Evolutionary conservation across 2,113 vertebrate species (phyloP).

Genomic region (Rhombomys opimus): DNA sequence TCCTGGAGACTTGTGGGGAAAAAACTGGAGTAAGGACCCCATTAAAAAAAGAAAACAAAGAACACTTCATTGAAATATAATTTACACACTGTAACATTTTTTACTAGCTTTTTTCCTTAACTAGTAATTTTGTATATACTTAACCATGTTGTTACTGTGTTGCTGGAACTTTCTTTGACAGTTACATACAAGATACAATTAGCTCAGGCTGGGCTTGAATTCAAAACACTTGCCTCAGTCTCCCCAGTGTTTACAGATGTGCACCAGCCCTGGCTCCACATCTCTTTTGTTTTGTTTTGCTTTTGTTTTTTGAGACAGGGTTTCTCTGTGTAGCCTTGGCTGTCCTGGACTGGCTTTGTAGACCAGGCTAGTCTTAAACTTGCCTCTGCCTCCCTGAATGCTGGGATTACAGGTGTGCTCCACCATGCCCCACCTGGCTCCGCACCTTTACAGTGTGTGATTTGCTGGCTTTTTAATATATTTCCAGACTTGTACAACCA

Average conservation of each 20-base stretch:
- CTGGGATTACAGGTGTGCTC: background rate
- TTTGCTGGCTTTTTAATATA: background rate
- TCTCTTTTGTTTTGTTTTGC: background rate
- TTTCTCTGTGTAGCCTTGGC: too few relatives aligned
- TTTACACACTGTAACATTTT: background rate
- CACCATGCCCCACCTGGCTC: background rate
- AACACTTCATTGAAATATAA: conserved; percentile 21
- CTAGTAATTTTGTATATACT: background rate
- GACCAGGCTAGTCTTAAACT: background rate
- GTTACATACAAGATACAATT: background rate
- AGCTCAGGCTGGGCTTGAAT: background rate
- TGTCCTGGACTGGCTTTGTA: too few relatives aligned
- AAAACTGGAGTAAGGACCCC: background rate
- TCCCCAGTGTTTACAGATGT: background rate
- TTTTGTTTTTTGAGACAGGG: too few relatives aligned
- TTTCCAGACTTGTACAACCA: background rate
- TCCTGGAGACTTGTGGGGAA: background rate
- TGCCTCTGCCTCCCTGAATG: background rate
- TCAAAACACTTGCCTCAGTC: background rate
- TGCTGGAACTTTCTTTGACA: background rate
- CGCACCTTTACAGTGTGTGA: too few relatives aligned
- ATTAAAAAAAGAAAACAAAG: background rate
- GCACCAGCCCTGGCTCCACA: background rate
- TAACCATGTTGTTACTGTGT: background rate
- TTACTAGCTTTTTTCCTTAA: background rate